These are phyloP conservation scores for Eunapius fragilis DNA, from an alignment of 37 sponge, comb jelly and placozoan genomes.

Conservation along the genomic window DNA sequence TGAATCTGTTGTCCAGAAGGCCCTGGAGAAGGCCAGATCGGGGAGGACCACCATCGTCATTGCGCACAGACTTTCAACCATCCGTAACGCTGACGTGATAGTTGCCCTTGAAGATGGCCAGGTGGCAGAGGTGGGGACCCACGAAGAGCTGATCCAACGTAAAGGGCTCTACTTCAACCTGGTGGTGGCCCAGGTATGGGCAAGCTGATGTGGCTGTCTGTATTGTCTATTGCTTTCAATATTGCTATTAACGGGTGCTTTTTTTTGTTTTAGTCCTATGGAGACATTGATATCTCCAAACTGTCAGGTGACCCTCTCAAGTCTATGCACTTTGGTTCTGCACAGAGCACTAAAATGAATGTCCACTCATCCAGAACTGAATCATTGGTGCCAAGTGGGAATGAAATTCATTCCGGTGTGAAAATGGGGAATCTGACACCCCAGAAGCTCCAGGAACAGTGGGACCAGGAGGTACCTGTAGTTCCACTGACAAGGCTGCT, in stretches of 20 bases:
- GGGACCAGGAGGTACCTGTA: conserved; percentile 39
- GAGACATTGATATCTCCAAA: not conserved
- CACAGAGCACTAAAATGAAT: not conserved
- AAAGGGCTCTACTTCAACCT: conserved; percentile 91
- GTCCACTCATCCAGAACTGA: not conserved
- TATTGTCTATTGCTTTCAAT: not conserved
- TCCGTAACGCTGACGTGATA: conserved; percentile 79
- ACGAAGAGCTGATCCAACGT: conserved; percentile 69
- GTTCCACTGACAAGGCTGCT: conserved; percentile 24
- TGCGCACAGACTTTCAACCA: conserved; percentile 92
- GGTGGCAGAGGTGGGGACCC: conserved; percentile 82
- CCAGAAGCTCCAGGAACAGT: conserved; percentile 6
- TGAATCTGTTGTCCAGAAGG: conserved; percentile 85
- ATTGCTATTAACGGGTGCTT: not conserved
- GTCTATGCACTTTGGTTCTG: not conserved
- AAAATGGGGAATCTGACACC: not conserved
- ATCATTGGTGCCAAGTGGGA: too few relatives aligned
- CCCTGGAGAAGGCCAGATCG: conserved; percentile 82
- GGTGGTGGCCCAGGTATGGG: conserved; percentile 80
- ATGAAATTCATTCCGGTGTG: not conserved
- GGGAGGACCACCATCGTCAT: conserved; percentile 91
- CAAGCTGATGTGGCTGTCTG: not conserved
- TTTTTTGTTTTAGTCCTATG: not conserved
- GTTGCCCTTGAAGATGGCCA: conserved; percentile 57
- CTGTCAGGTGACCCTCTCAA: too few relatives aligned